phyloP scores from a whole-genome alignment of 1,140 invertebrate species.

The Zaprionus gabonicus region DNA sequence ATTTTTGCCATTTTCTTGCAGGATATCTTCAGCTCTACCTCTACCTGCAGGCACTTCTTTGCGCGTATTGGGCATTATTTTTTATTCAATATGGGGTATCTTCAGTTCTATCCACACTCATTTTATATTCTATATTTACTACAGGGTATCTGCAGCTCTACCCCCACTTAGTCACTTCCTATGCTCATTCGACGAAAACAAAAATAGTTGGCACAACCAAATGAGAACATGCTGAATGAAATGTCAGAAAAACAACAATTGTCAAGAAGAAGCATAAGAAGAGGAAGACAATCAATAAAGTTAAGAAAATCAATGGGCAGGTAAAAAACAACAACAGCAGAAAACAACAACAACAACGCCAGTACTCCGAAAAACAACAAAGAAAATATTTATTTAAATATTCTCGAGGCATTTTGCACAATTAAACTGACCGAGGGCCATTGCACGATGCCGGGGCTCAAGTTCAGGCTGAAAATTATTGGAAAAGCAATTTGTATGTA shows the following conservation, averaged over 20 bases:
- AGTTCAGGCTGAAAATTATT: conserved; percentile 43
- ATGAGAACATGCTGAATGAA: conserved; percentile 5
- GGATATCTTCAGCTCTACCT: neutral
- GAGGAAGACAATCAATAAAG: conserved; percentile 31
- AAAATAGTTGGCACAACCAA: conserved; percentile 16
- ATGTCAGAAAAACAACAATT: neutral
- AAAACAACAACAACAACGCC: neutral
- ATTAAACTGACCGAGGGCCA: conserved; percentile 24
- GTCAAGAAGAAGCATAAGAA: conserved; percentile 3
- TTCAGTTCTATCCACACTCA: neutral
- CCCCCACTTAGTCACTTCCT: neutral
- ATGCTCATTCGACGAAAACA: neutral
- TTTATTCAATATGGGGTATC: neutral
- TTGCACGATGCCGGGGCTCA: conserved; percentile 14
- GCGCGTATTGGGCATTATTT: neutral
- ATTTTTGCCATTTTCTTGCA: neutral
- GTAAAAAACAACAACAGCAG: neutral
- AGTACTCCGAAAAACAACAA: neutral
- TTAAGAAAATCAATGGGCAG: conserved; percentile 43
- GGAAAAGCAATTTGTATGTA: conserved; percentile 44
- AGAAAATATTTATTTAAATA: conserved; percentile 31
- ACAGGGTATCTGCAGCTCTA: neutral
- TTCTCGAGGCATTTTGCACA: conserved; percentile 15
- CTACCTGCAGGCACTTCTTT: too few species aligned
- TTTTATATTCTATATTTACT: too few species aligned